A percentile compares a stretch with the other conserved stretches of the same genome.
Conservation (phyloP, 1,140 invertebrate genomes). For the Lucilia sericata region DNA sequence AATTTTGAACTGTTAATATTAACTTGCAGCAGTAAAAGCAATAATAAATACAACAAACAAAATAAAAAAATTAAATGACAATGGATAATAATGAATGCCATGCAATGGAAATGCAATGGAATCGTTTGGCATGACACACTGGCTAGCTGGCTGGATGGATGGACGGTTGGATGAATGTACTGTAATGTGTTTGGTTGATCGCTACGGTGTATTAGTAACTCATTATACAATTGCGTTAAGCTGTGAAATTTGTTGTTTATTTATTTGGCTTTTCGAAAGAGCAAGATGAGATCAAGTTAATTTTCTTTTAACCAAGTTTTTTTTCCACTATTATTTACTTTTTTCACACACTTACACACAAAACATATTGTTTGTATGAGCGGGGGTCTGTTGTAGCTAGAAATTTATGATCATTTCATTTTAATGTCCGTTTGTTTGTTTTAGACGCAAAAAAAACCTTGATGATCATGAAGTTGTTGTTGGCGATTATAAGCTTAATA, state of each 20-base stretch:
- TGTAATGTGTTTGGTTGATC: neutral
- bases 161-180: too few species aligned
- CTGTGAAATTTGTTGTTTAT: slow-evolving; percentile 65
- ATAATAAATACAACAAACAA: too few species aligned
- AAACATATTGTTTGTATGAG: too few species aligned
- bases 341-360: neutral
- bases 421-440: neutral
- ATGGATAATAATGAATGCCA: slow-evolving; percentile 19
- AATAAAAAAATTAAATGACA: neutral
- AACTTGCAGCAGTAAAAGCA: too few species aligned
- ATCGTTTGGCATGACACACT: neutral
- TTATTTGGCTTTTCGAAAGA: neutral
- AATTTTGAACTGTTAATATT: slow-evolving; percentile 34
- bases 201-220: slow-evolving; percentile 49
- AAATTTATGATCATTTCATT: neutral
- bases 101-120: neutral
- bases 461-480: neutral
- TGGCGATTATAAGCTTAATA: neutral
- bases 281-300: neutral
- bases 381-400: neutral
- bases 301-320: neutral
- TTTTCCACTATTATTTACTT: neutral
- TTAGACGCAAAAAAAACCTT: neutral
- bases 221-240: slow-evolving; percentile 67
- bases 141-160: neutral